Conservation (phyloP, 2,797 vertebrate genomes). For the Catamblyrhynchus diadema region DNA sequence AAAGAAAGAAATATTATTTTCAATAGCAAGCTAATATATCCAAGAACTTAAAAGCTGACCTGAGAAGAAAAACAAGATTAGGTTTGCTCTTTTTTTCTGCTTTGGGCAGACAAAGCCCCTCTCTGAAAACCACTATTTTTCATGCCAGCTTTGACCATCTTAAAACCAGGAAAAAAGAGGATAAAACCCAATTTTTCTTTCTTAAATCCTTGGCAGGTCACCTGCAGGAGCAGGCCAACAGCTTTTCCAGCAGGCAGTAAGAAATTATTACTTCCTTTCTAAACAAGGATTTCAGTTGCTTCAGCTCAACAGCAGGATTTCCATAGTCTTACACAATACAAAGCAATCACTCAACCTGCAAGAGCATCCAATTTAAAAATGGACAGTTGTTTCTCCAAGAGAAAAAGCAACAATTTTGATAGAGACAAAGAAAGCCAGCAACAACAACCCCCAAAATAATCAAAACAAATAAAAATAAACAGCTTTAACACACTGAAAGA, state of each 20-base stretch:
- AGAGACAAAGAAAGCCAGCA: neutral
- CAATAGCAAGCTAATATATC: neutral
- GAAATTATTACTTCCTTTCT: constrained; percentile 39
- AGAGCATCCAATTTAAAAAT: neutral
- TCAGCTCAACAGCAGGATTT: constrained; percentile 31
- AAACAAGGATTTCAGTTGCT: constrained; percentile 30
- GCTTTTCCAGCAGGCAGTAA: constrained; percentile 11
- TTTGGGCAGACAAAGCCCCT: constrained; percentile 18
- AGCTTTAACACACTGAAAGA: neutral
- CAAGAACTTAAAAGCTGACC: constrained; percentile 9
- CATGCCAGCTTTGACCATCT: constrained; percentile 47
- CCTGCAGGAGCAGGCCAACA: neutral
- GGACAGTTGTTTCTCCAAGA: neutral
- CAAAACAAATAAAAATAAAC: neutral
- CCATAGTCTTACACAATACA: neutral
- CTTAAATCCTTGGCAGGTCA: constrained; percentile 53
- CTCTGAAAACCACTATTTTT: constrained; percentile 29
- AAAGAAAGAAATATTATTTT: neutral
- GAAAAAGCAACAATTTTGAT: neutral
- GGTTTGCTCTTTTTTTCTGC: neutral
- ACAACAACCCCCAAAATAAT: neutral
- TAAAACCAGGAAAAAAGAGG: constrained; percentile 5
- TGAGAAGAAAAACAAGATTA: constrained; percentile 39
- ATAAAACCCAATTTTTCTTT: constrained; percentile 42
- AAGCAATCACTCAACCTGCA: constrained; percentile 11